Conservation (phyloP, 1,140 invertebrate genomes). For the Helicoverpa armigera region DNA sequence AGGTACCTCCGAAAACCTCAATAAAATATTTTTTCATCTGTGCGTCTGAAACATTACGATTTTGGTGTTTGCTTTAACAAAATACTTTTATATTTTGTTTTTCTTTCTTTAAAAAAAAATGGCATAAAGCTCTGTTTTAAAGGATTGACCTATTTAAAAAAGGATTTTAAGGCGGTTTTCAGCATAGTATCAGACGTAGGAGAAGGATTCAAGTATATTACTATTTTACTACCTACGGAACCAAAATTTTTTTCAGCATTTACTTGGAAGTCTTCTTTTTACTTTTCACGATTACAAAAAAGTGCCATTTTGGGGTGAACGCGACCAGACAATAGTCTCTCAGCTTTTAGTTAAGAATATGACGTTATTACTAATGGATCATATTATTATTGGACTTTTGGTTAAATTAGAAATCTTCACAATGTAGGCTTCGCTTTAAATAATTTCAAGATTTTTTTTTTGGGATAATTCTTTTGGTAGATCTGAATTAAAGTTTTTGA, state of each 20-base stretch:
- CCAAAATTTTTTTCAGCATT: background rate
- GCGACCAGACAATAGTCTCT: constrained; percentile 46
- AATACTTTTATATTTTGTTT: too few species aligned
- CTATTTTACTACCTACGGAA: too few species aligned
- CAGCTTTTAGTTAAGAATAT: constrained; percentile 40
- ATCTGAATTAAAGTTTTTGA: background rate
- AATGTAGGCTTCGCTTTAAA: constrained; percentile 14
- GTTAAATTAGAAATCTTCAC: constrained; percentile 8
- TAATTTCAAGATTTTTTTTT: constrained; percentile 10
- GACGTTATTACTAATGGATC: constrained; percentile 50
- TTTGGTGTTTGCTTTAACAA: too few species aligned
- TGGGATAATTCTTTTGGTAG: background rate
- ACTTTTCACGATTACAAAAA: constrained; percentile 45
- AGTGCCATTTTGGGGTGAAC: constrained; percentile 43
- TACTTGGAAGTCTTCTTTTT: constrained; percentile 18
- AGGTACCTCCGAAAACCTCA: too few species aligned
- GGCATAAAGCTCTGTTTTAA: too few species aligned
- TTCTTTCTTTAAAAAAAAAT: too few species aligned
- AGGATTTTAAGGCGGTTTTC: too few species aligned
- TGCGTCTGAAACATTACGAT: too few species aligned
- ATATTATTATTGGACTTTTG: constrained; percentile 39
- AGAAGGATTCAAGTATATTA: too few species aligned
- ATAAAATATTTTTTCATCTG: too few species aligned
- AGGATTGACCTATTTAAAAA: too few species aligned
- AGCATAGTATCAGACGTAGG: too few species aligned